phyloP scores from a whole-genome alignment of 2,113 vertebrate genomes.

The Verasper variegatus region DNA sequence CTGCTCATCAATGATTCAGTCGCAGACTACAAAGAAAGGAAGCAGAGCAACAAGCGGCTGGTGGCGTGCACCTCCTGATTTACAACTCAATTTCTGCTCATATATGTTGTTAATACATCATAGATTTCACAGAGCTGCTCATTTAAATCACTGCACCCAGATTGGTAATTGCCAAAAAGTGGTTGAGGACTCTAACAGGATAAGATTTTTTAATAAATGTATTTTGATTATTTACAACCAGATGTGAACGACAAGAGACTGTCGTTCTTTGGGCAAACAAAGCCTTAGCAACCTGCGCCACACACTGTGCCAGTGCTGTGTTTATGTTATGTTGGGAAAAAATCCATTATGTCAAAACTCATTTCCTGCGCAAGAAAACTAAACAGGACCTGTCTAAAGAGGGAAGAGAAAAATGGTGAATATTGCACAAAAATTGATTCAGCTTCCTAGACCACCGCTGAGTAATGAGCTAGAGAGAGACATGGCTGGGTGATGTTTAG shows the following conservation, averaged over 20 bases:
- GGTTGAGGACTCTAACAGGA: slow-evolving; percentile 32
- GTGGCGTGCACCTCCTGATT: slow-evolving; percentile 7
- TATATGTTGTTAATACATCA: slow-evolving; percentile 30
- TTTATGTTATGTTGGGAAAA: slow-evolving; percentile 80
- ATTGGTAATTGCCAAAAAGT: slow-evolving; percentile 15
- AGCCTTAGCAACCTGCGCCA: slow-evolving; percentile 48
- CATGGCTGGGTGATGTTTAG: slow-evolving; percentile 61
- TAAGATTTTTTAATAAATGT: slow-evolving; percentile 38
- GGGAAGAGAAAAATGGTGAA: slow-evolving; percentile 79
- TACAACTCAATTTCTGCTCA: slow-evolving; percentile 20
- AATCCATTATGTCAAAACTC: slow-evolving; percentile 86
- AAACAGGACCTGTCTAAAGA: slow-evolving; percentile 78
- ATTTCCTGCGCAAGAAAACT: slow-evolving; percentile 83
- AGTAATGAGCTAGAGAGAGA: slow-evolving; percentile 72
- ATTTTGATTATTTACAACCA: slow-evolving; percentile 63
- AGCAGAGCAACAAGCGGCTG: slow-evolving; percentile 30
- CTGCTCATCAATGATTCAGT: slow-evolving; percentile 38
- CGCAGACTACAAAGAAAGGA: slow-evolving; percentile 37
- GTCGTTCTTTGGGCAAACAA: slow-evolving; percentile 72
- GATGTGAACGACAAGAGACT: slow-evolving; percentile 55
- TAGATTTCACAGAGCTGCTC: slow-evolving; percentile 9
- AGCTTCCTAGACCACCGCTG: slow-evolving; percentile 69
- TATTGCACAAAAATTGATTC: slow-evolving; percentile 78
- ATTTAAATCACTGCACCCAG: slow-evolving; percentile 15
- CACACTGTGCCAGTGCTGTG: slow-evolving; percentile 62